Percentiles rank a stretch among this genome's conserved stretches.
Conservation (phyloP, 2,113 vertebrate species). For the Hemibagrus wyckioides region DNA sequence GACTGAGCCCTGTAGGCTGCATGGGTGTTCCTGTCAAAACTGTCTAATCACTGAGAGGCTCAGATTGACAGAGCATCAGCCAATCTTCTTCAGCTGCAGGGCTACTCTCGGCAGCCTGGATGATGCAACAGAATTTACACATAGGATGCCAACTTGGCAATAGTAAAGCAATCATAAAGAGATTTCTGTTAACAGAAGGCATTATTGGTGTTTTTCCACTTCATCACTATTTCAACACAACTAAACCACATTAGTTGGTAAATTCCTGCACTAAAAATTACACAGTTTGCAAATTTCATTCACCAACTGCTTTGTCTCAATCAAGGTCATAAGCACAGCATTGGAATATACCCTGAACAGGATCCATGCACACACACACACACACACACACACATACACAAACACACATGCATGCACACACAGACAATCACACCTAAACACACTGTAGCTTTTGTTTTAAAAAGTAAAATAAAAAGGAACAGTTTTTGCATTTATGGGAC, state of each 20-base stretch:
- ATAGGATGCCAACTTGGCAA: neutral
- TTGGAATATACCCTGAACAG: neutral
- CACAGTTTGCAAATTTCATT: no score
- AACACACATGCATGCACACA: neutral
- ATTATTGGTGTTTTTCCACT: neutral
- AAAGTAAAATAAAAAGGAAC: no score
- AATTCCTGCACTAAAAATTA: neutral
- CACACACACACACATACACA: neutral
- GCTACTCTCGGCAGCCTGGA: neutral
- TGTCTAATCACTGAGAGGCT: conserved; percentile 41
- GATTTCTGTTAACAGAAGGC: neutral
- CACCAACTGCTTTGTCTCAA: neutral
- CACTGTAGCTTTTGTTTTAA: no score
- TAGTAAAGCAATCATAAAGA: neutral
- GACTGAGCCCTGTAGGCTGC: conserved; percentile 15
- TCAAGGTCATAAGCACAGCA: neutral
- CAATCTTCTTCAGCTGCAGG: conserved; percentile 6
- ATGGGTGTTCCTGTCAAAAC: conserved; percentile 28
- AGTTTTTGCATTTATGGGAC: neutral
- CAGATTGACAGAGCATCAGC: conserved; percentile 6
- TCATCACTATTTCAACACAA: neutral
- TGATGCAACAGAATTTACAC: neutral
- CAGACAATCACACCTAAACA: neutral
- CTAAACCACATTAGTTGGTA: neutral
- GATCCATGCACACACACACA: neutral